Evolutionary conservation across 2,113 vertebrate species (phyloP).

Genomic region (Hassar affinis): DNA sequence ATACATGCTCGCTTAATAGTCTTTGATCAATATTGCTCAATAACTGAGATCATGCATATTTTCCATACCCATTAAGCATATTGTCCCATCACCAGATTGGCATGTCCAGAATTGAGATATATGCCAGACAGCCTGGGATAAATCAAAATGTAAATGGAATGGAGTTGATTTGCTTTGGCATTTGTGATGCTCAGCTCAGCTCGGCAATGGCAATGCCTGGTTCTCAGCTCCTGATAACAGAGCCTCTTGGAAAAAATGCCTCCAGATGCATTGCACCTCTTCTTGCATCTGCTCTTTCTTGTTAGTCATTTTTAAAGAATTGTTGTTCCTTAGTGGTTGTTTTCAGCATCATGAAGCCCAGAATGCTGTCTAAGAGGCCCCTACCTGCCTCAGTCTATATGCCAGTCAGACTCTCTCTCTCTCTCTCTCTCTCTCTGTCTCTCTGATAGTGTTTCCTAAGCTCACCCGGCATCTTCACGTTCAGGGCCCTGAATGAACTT

Average conservation of each 20-base stretch:
- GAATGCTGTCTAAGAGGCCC: neutral
- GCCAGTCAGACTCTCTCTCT: neutral
- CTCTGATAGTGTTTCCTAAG: conserved; percentile 51
- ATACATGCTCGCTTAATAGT: conserved; percentile 7
- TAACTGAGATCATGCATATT: conserved; percentile 44
- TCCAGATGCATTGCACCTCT: conserved; percentile 18
- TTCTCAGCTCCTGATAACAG: conserved; percentile 29
- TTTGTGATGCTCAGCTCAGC: neutral
- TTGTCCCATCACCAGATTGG: conserved; percentile 45
- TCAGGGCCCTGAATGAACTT: conserved; percentile 66
- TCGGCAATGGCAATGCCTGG: conserved; percentile 24
- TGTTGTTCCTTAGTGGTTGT: neutral
- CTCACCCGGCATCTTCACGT: conserved; percentile 63
- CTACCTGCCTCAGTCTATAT: neutral
- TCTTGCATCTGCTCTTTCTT: neutral
- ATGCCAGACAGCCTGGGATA: conserved; percentile 31
- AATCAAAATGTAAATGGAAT: conserved; percentile 47
- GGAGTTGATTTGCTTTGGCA: conserved; percentile 20
- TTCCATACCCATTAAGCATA: conserved; percentile 44
- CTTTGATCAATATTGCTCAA: conserved; percentile 53
- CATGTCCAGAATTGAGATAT: conserved; percentile 30
- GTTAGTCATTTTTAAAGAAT: neutral
- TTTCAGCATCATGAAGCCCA: neutral
- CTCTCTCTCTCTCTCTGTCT: neutral
- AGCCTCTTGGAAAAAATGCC: neutral